phyloP scores from a whole-genome alignment of 1,140 invertebrate genomes.

The Lineus longissimus region DNA sequence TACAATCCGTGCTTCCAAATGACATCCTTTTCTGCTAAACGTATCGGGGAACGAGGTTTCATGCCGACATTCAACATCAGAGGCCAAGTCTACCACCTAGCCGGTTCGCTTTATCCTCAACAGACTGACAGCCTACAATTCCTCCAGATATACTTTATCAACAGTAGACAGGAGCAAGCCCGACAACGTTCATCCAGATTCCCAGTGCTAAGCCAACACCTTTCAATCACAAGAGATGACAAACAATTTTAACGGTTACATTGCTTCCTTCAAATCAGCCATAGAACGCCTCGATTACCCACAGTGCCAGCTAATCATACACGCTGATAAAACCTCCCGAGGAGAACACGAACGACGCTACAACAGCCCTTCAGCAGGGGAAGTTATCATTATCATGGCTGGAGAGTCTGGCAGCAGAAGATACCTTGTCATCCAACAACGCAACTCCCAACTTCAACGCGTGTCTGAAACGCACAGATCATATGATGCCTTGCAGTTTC shows the following conservation, averaged over 20 bases:
- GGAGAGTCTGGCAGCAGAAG: background rate
- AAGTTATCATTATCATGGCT: background rate
- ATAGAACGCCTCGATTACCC: background rate
- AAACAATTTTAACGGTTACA: background rate
- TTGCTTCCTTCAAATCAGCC: background rate
- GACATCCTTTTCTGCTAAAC: background rate
- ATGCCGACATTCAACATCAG: constrained; percentile 7
- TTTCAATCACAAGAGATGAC: background rate
- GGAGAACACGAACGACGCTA: background rate
- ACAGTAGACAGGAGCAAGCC: background rate
- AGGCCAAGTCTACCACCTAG: constrained; percentile 6
- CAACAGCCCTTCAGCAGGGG: background rate
- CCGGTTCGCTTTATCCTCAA: background rate
- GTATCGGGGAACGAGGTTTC: background rate
- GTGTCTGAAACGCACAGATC: background rate
- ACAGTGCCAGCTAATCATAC: background rate
- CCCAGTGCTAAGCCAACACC: background rate
- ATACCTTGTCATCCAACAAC: background rate
- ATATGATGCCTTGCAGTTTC: constrained; percentile 5
- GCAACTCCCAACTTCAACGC: background rate
- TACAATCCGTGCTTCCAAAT: constrained; percentile 1
- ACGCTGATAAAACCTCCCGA: background rate
- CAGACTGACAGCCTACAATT: background rate
- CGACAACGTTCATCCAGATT: background rate
- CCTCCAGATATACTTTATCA: constrained; percentile 1